Evolutionary conservation across 2,888 invertebrate species (phyloP).

Genomic region (Ceratothoa steindachneri): DNA sequence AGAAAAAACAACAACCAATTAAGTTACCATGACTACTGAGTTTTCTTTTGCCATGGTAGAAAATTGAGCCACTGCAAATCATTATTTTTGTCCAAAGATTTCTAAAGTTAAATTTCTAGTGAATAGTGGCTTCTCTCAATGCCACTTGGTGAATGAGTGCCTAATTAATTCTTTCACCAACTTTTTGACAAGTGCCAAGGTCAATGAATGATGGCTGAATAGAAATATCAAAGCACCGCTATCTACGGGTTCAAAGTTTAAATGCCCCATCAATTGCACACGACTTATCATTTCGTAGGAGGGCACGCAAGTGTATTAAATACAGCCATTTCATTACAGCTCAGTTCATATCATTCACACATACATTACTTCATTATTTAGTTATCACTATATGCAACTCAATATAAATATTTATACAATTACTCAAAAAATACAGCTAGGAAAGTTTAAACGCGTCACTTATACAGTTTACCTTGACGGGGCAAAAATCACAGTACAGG

Average conservation of each 20-base stretch:
- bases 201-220: background rate
- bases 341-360: too few species aligned
- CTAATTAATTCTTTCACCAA: background rate
- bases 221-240: background rate
- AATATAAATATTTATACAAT: background rate
- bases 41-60: too few species aligned
- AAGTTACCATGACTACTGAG: too few species aligned
- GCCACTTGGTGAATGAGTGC: background rate
- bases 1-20: too few species aligned
- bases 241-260: background rate
- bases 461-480: background rate
- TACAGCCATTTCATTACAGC: background rate
- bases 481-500: background rate
- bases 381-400: background rate
- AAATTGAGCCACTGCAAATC: background rate
- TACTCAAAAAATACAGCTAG: background rate
- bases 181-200: background rate
- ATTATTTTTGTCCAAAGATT: too few species aligned
- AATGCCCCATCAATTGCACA: background rate
- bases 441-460: background rate
- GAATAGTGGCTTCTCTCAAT: background rate
- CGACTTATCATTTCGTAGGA: too few species aligned
- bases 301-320: background rate
- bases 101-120: too few species aligned
- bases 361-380: too few species aligned